Percentiles rank a stretch among this genome's conserved stretches.
Conservation (phyloP, 2,113 vertebrate genomes). For the Copsychus sechellarum region DNA sequence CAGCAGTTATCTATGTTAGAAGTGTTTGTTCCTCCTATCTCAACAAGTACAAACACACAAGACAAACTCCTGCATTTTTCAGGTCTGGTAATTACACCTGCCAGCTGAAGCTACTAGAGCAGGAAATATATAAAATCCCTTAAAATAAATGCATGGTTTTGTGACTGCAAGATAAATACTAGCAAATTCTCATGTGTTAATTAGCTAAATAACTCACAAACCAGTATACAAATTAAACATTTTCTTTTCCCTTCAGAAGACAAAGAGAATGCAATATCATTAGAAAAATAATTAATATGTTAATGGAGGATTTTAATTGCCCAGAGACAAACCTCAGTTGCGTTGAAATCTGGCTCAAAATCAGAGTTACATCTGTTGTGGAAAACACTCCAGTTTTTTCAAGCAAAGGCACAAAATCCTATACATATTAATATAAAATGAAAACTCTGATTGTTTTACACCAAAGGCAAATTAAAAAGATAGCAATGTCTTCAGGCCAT, state of each 20-base stretch:
- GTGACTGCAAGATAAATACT: not conserved
- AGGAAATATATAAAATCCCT: not conserved
- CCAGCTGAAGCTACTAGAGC: not conserved
- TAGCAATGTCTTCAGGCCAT: not conserved
- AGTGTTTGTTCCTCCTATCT: not conserved
- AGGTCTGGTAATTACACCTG: not conserved
- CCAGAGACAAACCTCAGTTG: not conserved
- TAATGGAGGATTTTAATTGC: slow-evolving; percentile 35
- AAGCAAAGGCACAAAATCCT: not conserved
- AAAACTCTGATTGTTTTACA: not conserved
- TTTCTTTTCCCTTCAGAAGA: not conserved
- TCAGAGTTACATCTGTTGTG: slow-evolving; percentile 11
- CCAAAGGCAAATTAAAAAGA: not conserved
- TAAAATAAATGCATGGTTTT: not conserved
- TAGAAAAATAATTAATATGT: slow-evolving; percentile 42
- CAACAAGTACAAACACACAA: not conserved
- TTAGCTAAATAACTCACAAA: not conserved
- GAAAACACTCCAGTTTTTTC: not conserved
- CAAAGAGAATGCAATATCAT: not conserved
- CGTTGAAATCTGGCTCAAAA: slow-evolving; percentile 4
- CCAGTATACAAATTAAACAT: not conserved
- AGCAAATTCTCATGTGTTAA: slow-evolving; percentile 2
- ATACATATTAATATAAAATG: not conserved
- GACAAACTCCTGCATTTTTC: not conserved
- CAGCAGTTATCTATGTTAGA: not conserved